Percentiles rank a stretch among this genome's conserved stretches.
Evolutionary conservation across 1,140 invertebrate species (phyloP).

Genomic region (Drosophila pallidifrons): DNA sequence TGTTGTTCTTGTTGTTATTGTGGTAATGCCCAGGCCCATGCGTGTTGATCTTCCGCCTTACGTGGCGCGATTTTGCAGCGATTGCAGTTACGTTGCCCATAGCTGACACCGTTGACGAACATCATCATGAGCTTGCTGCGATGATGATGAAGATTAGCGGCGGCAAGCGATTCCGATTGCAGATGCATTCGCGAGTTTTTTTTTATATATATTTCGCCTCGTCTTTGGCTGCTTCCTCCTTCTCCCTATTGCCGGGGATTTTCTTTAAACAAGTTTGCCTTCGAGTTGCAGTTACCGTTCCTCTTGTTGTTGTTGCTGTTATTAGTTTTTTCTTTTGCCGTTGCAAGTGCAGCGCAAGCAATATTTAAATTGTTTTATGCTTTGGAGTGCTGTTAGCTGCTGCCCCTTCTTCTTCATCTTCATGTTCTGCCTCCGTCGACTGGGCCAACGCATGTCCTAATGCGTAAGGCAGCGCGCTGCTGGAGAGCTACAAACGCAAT

Average conservation of each 20-base stretch:
- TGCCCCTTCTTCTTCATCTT: background rate
- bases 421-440: slow-evolving; percentile 1
- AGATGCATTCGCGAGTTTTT: slow-evolving; percentile 64
- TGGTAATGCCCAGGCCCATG: slow-evolving; percentile 73
- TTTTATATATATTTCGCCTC: too few relatives aligned
- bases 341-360: slow-evolving; percentile 77
- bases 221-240: background rate
- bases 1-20: too few relatives aligned
- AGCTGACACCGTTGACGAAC: slow-evolving; percentile 81
- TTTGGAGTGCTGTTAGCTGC: slow-evolving; percentile 72
- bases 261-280: slow-evolving; percentile 64
- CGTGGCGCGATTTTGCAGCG: slow-evolving; percentile 36
- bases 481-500: slow-evolving; percentile 55
- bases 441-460: slow-evolving; percentile 78
- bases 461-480: slow-evolving; percentile 57
- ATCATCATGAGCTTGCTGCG: slow-evolving; percentile 57
- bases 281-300: slow-evolving; percentile 34
- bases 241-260: background rate
- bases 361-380: slow-evolving; percentile 84
- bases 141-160: slow-evolving; percentile 79
- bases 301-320: slow-evolving; percentile 36
- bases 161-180: slow-evolving; percentile 76
- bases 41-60: slow-evolving; percentile 71
- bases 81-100: slow-evolving; percentile 73
- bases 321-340: slow-evolving; percentile 37